These are phyloP conservation scores for Drosophila neocordata DNA, from an alignment of 1,140 invertebrate species.

Conservation along the genomic window DNA sequence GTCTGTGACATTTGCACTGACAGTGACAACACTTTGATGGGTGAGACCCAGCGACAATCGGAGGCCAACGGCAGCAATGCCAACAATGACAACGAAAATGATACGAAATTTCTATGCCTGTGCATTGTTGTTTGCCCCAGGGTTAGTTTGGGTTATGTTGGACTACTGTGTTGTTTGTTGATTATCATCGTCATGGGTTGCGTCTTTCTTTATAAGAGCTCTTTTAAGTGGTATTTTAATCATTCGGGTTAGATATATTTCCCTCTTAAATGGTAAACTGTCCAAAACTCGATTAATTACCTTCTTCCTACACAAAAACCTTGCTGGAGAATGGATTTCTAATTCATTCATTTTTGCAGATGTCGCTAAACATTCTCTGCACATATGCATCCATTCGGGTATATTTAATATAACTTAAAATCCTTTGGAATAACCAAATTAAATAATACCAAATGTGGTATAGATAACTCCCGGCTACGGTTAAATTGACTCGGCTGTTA, in stretches of 20 bases:
- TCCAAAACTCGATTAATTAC: slow-evolving; percentile 68
- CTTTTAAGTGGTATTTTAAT: slow-evolving; percentile 66
- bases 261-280: slow-evolving; percentile 16
- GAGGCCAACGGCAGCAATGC: slow-evolving; percentile 50
- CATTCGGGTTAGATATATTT: slow-evolving; percentile 58
- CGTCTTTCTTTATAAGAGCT: slow-evolving; percentile 45
- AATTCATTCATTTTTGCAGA: no score
- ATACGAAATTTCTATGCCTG: slow-evolving; percentile 55
- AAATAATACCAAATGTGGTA: no score
- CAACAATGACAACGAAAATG: slow-evolving; percentile 58
- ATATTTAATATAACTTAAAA: no score
- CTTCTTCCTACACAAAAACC: no score
- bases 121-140: slow-evolving; percentile 13
- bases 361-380: no score
- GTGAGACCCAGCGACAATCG: slow-evolving; percentile 33
- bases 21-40: slow-evolving; percentile 83
- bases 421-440: no score
- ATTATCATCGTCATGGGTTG: slow-evolving; percentile 30
- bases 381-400: no score
- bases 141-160: slow-evolving; percentile 35
- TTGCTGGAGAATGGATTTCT: no score
- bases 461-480: no score
- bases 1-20: slow-evolving; percentile 82
- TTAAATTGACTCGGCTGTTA: no score
- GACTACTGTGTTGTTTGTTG: slow-evolving; percentile 21